These are phyloP conservation scores for Tichodroma muraria DNA, from an alignment of 2,113 vertebrate species.

Conservation along the genomic window DNA sequence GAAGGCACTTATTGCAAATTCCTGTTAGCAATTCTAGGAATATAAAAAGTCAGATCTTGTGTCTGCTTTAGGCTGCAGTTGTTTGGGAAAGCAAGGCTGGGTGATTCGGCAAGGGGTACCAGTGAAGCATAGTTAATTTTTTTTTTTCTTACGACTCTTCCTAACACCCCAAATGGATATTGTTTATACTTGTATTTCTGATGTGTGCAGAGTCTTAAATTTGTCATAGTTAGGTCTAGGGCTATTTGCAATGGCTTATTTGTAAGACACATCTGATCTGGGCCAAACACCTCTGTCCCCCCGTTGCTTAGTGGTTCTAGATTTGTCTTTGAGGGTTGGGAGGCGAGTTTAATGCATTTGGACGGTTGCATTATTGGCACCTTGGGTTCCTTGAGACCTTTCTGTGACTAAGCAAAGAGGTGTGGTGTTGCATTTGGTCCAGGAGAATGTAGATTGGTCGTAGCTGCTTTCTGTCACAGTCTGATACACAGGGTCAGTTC, in stretches of 20 bases:
- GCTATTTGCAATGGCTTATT: not conserved
- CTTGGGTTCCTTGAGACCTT: not conserved
- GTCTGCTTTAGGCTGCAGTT: not conserved
- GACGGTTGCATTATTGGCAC: not conserved
- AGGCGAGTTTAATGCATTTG: not conserved
- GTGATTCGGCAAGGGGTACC: not conserved
- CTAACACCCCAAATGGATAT: not conserved
- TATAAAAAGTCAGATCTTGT: not conserved
- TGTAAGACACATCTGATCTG: not conserved
- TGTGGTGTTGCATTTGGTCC: not conserved
- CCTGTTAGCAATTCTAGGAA: not conserved
- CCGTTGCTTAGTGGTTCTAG: not conserved
- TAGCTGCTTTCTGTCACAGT: not conserved
- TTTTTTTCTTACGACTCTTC: not conserved
- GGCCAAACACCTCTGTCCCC: not conserved
- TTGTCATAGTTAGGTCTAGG: not conserved
- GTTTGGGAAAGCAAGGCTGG: not conserved
- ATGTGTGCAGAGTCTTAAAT: not conserved
- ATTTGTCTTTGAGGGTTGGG: not conserved
- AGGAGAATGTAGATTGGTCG: not conserved
- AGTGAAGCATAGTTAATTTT: not conserved
- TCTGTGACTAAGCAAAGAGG: not conserved
- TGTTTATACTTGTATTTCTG: not conserved
- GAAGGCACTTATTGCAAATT: not conserved
- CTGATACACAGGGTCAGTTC: not conserved